A percentile compares a stretch with the other conserved stretches of the same genome.
These are phyloP conservation scores for Himalopsyche anomala DNA, from an alignment of 2,888 invertebrate genomes.

Conservation along the genomic window DNA sequence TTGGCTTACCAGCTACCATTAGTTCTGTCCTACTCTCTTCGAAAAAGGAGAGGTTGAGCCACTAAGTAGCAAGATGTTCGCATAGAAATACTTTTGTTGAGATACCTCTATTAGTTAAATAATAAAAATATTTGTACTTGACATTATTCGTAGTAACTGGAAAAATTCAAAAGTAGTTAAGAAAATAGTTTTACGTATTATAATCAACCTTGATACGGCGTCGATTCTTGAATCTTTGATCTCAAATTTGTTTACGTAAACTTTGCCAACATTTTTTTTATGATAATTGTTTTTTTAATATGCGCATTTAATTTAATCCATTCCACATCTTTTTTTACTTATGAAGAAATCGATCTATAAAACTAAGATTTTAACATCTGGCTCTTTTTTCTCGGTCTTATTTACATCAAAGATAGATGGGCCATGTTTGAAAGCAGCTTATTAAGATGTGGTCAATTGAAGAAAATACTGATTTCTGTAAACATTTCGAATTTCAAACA, in stretches of 20 bases:
- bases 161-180: background rate
- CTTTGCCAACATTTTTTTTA: background rate
- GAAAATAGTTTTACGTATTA: background rate
- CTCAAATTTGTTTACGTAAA: background rate
- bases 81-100: no score
- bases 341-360: background rate
- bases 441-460: slow-evolving; percentile 13
- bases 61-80: no score
- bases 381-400: background rate
- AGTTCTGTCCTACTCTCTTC: no score
- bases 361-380: background rate
- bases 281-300: background rate
- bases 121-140: no score
- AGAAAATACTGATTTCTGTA: background rate
- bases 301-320: background rate
- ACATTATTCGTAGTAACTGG: no score
- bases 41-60: no score
- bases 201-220: background rate
- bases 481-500: background rate
- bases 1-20: no score
- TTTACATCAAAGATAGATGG: background rate
- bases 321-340: background rate
- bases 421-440: background rate
- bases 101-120: no score
- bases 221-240: slow-evolving; percentile 14